Evolutionary conservation across 2,113 vertebrate species (phyloP), one percentile per base, ranked within the genome.

Genomic region (Pantherophis guttatus): DNA sequence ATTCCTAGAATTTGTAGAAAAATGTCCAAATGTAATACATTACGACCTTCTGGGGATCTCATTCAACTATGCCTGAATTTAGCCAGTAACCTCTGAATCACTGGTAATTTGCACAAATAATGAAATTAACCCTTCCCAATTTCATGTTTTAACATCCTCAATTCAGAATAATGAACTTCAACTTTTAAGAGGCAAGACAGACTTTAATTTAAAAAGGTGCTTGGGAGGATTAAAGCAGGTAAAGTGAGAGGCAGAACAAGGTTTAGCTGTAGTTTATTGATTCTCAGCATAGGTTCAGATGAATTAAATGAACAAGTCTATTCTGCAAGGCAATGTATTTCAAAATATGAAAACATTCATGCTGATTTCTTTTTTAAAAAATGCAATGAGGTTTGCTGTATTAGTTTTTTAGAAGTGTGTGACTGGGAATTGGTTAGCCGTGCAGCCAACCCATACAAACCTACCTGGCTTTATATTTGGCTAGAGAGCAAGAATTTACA

Each of bases 1-100:
- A 95, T 95, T 96, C 94, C 94, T 94, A 96, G 24, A 55, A 93
- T 96, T 95, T 94, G 95, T 93, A 95, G 95, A 94, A 95, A 95
- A 94, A 94, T 88, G 91, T 95, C 95, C 95, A 94, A 44, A 94
- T 95, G 95, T 94, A 39, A 39, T 81, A 81, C 70, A 17, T 39
- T 39, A 81, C 39, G 70, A 39, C 50, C 26, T 87, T 87, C 44
- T 52, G 44, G 21, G 12, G 24, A 5, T 52, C 70, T n/a, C 53
- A 29, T 58, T 91, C 65, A 26, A 12, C 59, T 53, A 24, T 48
- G 55, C 11, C 19, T 29, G 10, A 85, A 92, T 94, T 96, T 96
- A 93, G 86, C 92, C 94, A 93, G 94, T 94, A 95, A 94, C 93
- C 94, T 93, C 93, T 93, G 92, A 91, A 94, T 95, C 94, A 95